Percentiles rank a stretch among this genome's conserved stretches.
Evolutionary conservation across 2,797 vertebrate species (phyloP).

Genomic region (Pipistrellus kuhlii): DNA sequence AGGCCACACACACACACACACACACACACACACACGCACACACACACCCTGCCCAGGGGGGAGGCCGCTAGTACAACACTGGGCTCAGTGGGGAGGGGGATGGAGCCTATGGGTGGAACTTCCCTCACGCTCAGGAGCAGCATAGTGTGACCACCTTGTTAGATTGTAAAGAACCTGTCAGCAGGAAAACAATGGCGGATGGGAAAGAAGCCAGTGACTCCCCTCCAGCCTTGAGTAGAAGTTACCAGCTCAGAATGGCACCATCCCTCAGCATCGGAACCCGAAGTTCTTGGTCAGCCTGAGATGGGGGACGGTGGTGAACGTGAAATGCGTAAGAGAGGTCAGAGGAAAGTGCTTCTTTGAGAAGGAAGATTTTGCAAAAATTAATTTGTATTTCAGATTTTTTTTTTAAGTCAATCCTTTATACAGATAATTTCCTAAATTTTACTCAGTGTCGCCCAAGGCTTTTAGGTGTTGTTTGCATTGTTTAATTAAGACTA

Average conservation of each 20-base stretch:
- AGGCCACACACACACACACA: background rate
- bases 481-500: background rate
- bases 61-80: background rate
- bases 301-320: background rate
- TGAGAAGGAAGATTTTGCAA: background rate
- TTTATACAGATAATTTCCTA: background rate
- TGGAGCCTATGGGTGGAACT: accelerated
- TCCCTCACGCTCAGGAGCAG: background rate
- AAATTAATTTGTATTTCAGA: background rate
- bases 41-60: background rate
- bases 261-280: too few species aligned
- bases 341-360: background rate
- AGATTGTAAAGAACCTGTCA: background rate
- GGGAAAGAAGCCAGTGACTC: background rate
- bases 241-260: background rate
- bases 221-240: background rate
- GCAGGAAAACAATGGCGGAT: background rate
- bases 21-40: too few species aligned
- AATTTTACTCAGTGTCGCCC: background rate
- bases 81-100: accelerated
- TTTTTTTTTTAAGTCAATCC: conserved; percentile 21
- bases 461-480: background rate
- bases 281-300: background rate
- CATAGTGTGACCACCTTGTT: background rate
- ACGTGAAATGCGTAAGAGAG: background rate